Percentiles rank a stretch among this genome's conserved stretches.
Conservation (phyloP, 2,888 invertebrate species). For the Lobophora halterata region DNA sequence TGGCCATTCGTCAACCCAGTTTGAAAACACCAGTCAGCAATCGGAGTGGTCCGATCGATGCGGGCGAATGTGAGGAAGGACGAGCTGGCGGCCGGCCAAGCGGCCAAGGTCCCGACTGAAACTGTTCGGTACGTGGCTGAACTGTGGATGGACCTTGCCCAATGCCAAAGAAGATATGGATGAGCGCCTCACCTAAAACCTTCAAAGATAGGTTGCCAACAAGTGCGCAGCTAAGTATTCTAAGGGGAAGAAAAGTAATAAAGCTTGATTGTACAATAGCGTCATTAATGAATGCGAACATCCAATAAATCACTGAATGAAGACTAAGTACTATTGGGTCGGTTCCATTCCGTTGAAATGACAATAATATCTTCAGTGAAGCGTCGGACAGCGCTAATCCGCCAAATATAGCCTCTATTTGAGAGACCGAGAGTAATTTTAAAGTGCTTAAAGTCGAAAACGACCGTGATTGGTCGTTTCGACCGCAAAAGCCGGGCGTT, state of each 20-base stretch:
- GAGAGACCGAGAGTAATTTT: conserved; percentile 16
- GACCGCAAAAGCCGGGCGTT: conserved; percentile 32
- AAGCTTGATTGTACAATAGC: background rate
- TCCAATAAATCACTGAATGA: conserved; percentile 18
- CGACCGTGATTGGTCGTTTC: conserved; percentile 17
- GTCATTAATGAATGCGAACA: conserved; percentile 4
- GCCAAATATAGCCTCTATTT: conserved; percentile 4
- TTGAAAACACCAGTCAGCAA: conserved; percentile 1
- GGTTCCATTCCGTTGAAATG: conserved; percentile 16
- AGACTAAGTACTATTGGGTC: conserved; percentile 13
- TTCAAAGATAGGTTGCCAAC: too few species aligned
- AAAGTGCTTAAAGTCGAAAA: conserved; percentile 28
- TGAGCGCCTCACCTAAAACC: too few species aligned
- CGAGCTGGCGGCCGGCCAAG: conserved; percentile 39
- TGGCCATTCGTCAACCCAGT: too few species aligned
- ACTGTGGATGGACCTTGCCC: conserved; percentile 17
- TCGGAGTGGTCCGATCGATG: conserved; percentile 35
- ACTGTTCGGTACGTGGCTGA: conserved; percentile 10
- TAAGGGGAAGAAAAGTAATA: background rate
- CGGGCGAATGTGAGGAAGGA: conserved; percentile 41
- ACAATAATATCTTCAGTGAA: conserved; percentile 13
- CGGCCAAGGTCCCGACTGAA: conserved; percentile 18
- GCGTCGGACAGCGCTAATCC: conserved; percentile 14
- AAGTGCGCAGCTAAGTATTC: too few species aligned
- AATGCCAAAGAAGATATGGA: conserved; percentile 18